These are phyloP conservation scores for Gobiocypris rarus DNA, from an alignment of 2,113 vertebrate genomes.

Conservation along the genomic window DNA sequence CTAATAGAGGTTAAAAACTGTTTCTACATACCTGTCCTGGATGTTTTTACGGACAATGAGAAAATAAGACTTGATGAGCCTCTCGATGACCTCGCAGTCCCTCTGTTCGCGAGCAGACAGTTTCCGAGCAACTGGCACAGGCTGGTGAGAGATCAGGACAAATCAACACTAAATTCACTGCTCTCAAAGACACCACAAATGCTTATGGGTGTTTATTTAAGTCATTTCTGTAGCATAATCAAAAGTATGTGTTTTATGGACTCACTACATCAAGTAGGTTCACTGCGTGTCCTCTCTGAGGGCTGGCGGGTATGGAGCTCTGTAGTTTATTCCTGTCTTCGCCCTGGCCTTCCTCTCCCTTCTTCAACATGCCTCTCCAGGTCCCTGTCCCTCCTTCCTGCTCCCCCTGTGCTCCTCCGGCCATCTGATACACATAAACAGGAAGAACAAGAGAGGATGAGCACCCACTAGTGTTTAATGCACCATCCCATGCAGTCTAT, in stretches of 20 bases:
- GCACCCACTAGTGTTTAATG: not conserved
- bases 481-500: not conserved
- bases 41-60: slow-evolving; percentile 99
- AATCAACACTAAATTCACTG: slow-evolving; percentile 10
- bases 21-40: slow-evolving; percentile 88
- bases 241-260: not conserved
- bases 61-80: slow-evolving; percentile 98
- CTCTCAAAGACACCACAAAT: not conserved
- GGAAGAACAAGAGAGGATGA: not conserved
- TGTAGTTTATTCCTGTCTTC: slow-evolving; percentile 78
- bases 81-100: slow-evolving; percentile 97
- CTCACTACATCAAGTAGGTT: slow-evolving; percentile 96
- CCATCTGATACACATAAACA: slow-evolving; percentile 31
- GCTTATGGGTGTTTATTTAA: not conserved
- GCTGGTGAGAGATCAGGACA: slow-evolving; percentile 71
- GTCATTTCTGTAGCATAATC: not conserved
- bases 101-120: slow-evolving; percentile 94
- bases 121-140: slow-evolving; percentile 95
- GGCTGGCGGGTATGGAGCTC: slow-evolving; percentile 76
- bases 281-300: slow-evolving; percentile 89
- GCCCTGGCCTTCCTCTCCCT: slow-evolving; percentile 80
- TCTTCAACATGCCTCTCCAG: slow-evolving; percentile 96
- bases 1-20: too few relatives aligned
- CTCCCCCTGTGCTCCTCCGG: slow-evolving; percentile 70
- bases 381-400: slow-evolving; percentile 85